These are phyloP conservation scores for Caenorhabditis japonica DNA, from an alignment of 2,888 invertebrate species.

Conservation along the genomic window DNA sequence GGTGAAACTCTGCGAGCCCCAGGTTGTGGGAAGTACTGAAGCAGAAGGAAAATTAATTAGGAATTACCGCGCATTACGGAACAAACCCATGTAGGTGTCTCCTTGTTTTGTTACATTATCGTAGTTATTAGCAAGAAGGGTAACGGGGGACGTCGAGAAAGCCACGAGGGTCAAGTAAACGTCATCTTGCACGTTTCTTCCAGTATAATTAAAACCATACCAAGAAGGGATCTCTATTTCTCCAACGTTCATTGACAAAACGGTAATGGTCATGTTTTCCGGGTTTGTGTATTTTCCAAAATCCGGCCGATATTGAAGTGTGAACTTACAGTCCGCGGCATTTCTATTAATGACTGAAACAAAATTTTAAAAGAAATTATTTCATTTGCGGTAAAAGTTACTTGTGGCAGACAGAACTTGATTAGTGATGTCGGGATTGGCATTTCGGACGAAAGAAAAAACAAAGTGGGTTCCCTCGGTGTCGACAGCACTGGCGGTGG, in stretches of 20 bases:
- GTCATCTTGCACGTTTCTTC: slow-evolving; percentile 38
- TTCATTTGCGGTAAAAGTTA: not conserved
- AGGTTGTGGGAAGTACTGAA: slow-evolving; percentile 55
- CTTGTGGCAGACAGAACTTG: slow-evolving; percentile 52
- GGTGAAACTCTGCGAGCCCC: slow-evolving; percentile 55
- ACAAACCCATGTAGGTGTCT: slow-evolving; percentile 61
- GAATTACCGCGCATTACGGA: not conserved
- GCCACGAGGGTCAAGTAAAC: slow-evolving; percentile 46
- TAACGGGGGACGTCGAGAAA: slow-evolving; percentile 52
- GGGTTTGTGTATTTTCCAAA: slow-evolving; percentile 30
- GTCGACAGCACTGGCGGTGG: slow-evolving; percentile 39
- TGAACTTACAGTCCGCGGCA: slow-evolving; percentile 40
- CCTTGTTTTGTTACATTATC: slow-evolving; percentile 58
- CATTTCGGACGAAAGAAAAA: slow-evolving; percentile 57
- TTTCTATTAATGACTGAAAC: slow-evolving; percentile 56
- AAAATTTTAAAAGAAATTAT: not conserved
- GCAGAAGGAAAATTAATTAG: not conserved
- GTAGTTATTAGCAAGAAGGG: slow-evolving; percentile 61
- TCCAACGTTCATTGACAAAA: slow-evolving; percentile 6
- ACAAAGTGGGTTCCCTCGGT: slow-evolving; percentile 57
- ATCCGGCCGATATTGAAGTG: slow-evolving; percentile 44
- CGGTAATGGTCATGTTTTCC: slow-evolving; percentile 21
- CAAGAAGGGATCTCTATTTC: slow-evolving; percentile 44
- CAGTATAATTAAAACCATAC: slow-evolving; percentile 59
- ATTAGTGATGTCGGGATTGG: slow-evolving; percentile 47